Evolutionary conservation across 2,113 vertebrate genomes (phyloP).

Genomic region (Callithrix jacchus): DNA sequence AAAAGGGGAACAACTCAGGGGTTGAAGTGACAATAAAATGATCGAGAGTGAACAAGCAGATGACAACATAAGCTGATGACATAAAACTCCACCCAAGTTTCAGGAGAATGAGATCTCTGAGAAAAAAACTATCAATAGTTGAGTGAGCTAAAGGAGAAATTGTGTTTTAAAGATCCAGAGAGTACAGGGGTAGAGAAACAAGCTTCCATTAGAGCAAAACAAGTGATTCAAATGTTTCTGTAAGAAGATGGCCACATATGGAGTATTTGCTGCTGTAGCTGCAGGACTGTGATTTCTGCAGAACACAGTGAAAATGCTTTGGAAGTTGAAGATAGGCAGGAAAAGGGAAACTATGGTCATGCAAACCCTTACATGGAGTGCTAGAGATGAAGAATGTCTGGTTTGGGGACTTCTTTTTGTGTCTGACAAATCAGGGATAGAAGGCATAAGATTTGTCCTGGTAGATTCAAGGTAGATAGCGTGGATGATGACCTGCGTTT

Average conservation of each 20-base stretch:
- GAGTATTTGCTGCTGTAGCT: neutral
- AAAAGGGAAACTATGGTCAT: neutral
- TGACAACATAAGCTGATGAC: neutral
- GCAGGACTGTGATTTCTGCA: neutral
- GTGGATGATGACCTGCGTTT: neutral
- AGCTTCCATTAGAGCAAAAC: neutral
- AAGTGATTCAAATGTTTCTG: neutral
- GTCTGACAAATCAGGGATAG: neutral
- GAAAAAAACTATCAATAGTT: neutral
- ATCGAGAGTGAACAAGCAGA: neutral
- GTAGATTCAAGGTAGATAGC: neutral
- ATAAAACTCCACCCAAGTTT: neutral
- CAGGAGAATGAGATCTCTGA: neutral
- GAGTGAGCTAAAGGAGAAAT: neutral
- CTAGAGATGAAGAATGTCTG: neutral
- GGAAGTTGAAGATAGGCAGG: neutral
- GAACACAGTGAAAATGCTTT: neutral
- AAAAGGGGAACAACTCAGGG: neutral
- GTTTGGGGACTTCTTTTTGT: neutral
- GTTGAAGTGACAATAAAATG: neutral
- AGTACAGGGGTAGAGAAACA: rapidly evolving
- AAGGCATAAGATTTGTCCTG: neutral
- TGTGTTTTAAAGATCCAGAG: neutral
- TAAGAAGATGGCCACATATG: neutral
- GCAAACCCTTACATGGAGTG: neutral